phyloP scores from a whole-genome alignment of 1,140 invertebrate genomes.

The Meloidogyne exigua region DNA sequence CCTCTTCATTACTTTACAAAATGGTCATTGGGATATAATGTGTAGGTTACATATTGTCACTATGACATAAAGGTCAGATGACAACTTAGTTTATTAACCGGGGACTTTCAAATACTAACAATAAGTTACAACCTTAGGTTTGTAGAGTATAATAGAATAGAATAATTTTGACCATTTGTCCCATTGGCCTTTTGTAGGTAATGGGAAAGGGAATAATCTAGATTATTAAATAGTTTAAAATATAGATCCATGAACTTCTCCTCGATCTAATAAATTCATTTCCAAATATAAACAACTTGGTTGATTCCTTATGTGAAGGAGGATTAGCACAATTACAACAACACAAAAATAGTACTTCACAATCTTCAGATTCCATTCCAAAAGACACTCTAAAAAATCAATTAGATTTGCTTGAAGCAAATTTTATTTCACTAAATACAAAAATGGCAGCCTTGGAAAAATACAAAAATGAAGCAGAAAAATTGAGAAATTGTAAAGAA shows the following conservation, averaged over 20 bases:
- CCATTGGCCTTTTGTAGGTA: too few species aligned
- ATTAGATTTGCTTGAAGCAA: conserved; percentile 43
- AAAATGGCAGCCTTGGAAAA: conserved; percentile 53
- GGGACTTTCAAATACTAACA: too few species aligned
- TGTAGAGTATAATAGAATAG: too few species aligned
- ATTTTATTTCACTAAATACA: conserved; percentile 46
- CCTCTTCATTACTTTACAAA: too few species aligned
- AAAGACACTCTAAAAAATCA: conserved; percentile 41
- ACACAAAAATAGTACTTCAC: conserved; percentile 1
- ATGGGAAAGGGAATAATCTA: too few species aligned
- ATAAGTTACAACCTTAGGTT: too few species aligned
- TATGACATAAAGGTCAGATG: too few species aligned
- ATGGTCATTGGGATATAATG: too few species aligned
- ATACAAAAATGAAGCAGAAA: conserved; percentile 23
- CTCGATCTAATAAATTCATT: conserved; percentile 50
- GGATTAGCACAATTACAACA: conserved; percentile 35
- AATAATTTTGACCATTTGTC: too few species aligned
- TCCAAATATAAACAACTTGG: conserved; percentile 48
- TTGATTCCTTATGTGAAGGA: conserved; percentile 44
- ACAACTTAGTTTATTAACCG: too few species aligned
- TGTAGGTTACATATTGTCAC: too few species aligned
- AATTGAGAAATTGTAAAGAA: conserved; percentile 24
- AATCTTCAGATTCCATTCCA: conserved; percentile 13
- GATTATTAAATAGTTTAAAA: too few species aligned
- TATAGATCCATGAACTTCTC: conserved; percentile 39